phyloP scores from a whole-genome alignment of 2,113 vertebrate species.

The Ciconia maguari region DNA sequence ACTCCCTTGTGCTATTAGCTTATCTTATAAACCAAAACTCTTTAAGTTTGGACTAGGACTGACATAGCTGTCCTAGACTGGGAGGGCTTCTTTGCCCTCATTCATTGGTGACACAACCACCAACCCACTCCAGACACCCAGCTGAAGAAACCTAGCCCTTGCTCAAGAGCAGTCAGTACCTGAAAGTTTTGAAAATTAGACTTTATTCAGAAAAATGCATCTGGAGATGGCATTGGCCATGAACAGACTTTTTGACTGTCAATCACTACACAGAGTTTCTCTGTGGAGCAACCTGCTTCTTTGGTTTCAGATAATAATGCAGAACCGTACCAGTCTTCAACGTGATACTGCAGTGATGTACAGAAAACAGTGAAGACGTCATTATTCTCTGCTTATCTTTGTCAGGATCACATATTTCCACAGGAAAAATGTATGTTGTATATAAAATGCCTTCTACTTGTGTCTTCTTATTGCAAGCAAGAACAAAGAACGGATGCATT shows the following conservation, averaged over 20 bases:
- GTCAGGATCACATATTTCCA: neutral
- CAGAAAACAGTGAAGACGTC: neutral
- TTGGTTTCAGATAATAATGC: neutral
- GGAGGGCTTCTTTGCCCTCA: neutral
- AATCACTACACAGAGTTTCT: neutral
- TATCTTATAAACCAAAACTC: conserved; percentile 1
- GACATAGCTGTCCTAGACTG: neutral
- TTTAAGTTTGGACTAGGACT: neutral
- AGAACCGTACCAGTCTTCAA: neutral
- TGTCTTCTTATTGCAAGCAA: neutral
- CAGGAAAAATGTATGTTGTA: neutral
- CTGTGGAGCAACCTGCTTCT: neutral
- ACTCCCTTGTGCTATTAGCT: neutral
- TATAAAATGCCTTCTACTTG: neutral
- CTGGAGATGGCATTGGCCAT: neutral
- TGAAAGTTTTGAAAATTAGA: neutral
- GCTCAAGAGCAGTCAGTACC: neutral
- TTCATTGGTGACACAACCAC: neutral
- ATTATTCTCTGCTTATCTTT: neutral
- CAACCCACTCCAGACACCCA: neutral
- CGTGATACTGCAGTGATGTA: neutral
- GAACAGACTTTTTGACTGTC: neutral
- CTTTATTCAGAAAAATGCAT: neutral
- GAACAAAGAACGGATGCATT: neutral
- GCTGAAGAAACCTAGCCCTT: neutral